Evolutionary conservation across 2,113 vertebrate genomes (phyloP).

Genomic region (Microtus ochrogaster): DNA sequence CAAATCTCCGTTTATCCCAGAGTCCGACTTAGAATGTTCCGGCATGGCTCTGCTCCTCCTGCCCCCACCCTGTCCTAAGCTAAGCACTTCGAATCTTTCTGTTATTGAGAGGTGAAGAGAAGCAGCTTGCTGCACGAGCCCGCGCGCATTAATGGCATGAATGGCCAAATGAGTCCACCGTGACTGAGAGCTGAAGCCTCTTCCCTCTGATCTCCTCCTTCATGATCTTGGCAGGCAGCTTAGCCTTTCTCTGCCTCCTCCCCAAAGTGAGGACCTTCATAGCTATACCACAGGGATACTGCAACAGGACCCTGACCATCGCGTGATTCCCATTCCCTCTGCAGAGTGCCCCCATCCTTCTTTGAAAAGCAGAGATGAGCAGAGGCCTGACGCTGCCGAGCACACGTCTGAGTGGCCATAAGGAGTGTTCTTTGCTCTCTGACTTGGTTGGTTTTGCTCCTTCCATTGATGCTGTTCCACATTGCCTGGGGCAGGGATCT

Average conservation of each 20-base stretch:
- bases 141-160: background rate
- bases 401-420: fast-evolving
- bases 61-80: constrained; percentile 60
- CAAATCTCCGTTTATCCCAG: constrained; percentile 87
- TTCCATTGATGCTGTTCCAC: constrained; percentile 65
- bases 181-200: background rate
- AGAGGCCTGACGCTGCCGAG: background rate
- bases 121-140: background rate
- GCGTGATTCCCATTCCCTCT: fast-evolving
- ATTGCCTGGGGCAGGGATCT: constrained; percentile 75
- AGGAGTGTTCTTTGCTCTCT: constrained; percentile 49
- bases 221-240: background rate
- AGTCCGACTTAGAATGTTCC: constrained; percentile 84
- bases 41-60: constrained; percentile 71
- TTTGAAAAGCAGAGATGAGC: background rate
- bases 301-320: fast-evolving
- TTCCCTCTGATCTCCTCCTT: background rate
- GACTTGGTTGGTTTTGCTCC: constrained; percentile 69
- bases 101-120: background rate
- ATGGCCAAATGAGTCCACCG: fast-evolving
- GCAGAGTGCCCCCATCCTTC: background rate
- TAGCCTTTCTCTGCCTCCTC: background rate
- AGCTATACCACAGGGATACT: fast-evolving
- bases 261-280: background rate
- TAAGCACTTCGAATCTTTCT: constrained; percentile 70